Percentiles rank a stretch among this genome's conserved stretches.
Conservation (phyloP, 23 tunicate genomes). For the Halocynthia aurantium region DNA sequence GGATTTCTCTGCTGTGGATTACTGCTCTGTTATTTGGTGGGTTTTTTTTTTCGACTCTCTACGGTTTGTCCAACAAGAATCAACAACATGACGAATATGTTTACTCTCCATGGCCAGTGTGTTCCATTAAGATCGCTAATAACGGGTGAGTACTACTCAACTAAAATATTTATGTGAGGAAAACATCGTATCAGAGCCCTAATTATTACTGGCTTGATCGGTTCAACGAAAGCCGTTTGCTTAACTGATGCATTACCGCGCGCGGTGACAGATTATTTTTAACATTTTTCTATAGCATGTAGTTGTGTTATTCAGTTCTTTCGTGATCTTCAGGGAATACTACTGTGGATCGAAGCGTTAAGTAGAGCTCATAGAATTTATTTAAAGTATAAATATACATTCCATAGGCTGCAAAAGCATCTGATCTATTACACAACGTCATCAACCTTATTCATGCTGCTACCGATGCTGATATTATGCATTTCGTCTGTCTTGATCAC, state of each 20-base stretch:
- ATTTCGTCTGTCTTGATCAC: conserved; percentile 17
- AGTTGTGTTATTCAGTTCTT: no score
- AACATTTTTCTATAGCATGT: no score
- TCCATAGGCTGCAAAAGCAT: conserved; percentile 19
- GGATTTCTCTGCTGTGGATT: conserved; percentile 14
- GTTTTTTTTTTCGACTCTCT: conserved; percentile 27
- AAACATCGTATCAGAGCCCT: no score
- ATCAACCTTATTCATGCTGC: conserved; percentile 22
- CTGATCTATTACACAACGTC: conserved; percentile 36
- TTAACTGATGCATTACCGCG: no score
- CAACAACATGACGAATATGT: not conserved
- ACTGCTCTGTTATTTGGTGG: conserved; percentile 35
- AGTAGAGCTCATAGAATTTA: no score
- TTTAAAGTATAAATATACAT: not conserved
- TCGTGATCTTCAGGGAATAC: no score
- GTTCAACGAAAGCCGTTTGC: no score
- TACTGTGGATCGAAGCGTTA: not conserved
- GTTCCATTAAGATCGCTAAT: conserved; percentile 32
- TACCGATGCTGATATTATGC: conserved; percentile 24
- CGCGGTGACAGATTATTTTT: no score
- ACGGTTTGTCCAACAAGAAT: conserved; percentile 18
- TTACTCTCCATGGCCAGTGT: conserved; percentile 37
- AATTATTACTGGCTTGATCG: no score
- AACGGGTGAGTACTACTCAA: conserved; percentile 22
- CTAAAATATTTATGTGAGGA: no score